Evolutionary conservation across 2,797 vertebrate genomes (phyloP), one percentile per base, ranked within the genome.

Genomic region (Peromyscus eremicus): DNA sequence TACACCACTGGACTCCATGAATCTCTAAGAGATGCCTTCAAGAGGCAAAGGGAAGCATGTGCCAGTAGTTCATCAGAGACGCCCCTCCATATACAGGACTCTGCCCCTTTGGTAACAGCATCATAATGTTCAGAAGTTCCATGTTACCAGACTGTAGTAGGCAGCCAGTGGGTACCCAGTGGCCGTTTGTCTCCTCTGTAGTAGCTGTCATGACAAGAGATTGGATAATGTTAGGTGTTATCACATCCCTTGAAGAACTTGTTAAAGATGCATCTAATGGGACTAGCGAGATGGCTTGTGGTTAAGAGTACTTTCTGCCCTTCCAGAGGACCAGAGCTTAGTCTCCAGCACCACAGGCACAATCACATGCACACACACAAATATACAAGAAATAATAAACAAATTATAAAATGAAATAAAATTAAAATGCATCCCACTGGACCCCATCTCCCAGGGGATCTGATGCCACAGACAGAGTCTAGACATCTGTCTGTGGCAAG

Each of bases 171-270:
- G 23, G 16, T 49, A 27, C 79, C 25, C 10, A 23, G 21, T 11
- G 34, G 68, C 80, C 83, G 89, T 5, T 49, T 79, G 12, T 91
- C 62, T 83, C 73, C 64, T 21, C 12, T 9, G 89, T 81, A 57
- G 27, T 52, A 60, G 40, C 34, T 91, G 87, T 71, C 37, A 2
- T 29, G n/a, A 52, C 10, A 46, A 16, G 25, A 64, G 27, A 64
- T 1, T 46, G 43, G n/a, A 52, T n/a, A 92, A 16, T 64, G 80
- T 95, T 55, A 32, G 29, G 32, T 29, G 68, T 85, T 77, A 46
- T 46, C 49, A 57, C 13, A 40, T 81, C 29, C 62, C 68, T 91
- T 37, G 34, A 91, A 57, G 89, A 80, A 7, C 70, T 97, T 94
- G 62, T 70, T 73, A 34, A 91, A 90, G 80, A n/a, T 81, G 43